Evolutionary conservation across 2,113 vertebrate species (phyloP).

Genomic region (Romanogobio albipinnatus): DNA sequence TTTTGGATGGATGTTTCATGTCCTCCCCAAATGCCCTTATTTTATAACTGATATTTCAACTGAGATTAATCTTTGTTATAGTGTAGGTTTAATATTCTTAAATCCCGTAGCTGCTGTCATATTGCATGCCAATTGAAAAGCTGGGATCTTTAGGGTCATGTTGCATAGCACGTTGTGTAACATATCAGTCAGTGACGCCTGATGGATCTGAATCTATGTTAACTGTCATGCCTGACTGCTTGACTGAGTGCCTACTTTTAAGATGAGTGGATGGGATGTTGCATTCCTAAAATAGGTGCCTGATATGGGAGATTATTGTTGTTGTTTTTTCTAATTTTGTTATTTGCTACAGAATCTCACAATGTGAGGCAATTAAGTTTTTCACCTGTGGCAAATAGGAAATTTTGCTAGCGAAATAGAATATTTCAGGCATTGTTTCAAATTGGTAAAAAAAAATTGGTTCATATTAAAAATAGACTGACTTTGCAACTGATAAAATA

Average conservation of each 20-base stretch:
- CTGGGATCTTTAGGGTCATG: conserved; percentile 16
- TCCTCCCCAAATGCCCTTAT: not conserved
- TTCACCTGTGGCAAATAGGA: not conserved
- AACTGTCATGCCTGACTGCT: conserved; percentile 18
- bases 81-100: conserved; percentile 14
- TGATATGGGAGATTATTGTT: not conserved
- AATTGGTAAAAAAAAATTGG: not conserved
- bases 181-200: not conserved
- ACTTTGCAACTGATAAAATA: not conserved
- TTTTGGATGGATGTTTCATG: not conserved
- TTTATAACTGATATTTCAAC: not conserved
- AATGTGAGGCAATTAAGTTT: not conserved
- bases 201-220: conserved; percentile 28
- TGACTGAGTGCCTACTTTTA: not conserved
- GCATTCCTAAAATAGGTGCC: not conserved
- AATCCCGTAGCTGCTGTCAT: not conserved
- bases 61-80: not conserved
- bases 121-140: not conserved
- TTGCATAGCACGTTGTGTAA: not conserved
- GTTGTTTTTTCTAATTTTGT: too few species aligned
- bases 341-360: not conserved
- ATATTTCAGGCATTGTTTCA: not conserved
- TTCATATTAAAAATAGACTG: not conserved
- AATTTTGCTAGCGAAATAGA: not conserved
- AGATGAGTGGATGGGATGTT: conserved; percentile 9